phyloP scores from a whole-genome alignment of 35 echinoderm and acorn worm genomes.

The Amphiura filiformis region DNA sequence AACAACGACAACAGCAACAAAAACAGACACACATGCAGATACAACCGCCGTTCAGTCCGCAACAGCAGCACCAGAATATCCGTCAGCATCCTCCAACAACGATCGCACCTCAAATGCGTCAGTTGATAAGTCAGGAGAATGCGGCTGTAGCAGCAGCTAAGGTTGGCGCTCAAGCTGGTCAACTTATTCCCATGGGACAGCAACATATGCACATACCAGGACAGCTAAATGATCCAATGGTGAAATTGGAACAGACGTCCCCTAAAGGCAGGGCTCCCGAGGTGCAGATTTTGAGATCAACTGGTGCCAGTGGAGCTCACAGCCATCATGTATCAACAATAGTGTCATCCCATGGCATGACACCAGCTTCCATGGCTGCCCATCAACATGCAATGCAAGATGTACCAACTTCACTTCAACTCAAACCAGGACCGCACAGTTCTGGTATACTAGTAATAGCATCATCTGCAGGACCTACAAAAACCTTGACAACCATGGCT shows the following conservation, averaged over 20 bases:
- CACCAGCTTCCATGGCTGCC: background rate
- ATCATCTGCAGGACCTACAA: background rate
- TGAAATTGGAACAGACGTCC: background rate
- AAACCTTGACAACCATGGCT: background rate
- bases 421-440: background rate
- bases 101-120: background rate
- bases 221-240: background rate
- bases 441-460: background rate
- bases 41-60: background rate
- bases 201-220: background rate
- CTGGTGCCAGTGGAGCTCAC: background rate
- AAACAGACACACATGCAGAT: conserved; percentile 1
- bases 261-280: background rate
- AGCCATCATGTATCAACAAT: background rate
- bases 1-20: background rate
- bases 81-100: background rate
- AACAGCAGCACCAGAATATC: conserved; percentile 10
- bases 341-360: background rate
- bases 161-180: background rate
- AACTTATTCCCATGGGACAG: background rate
- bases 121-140: conserved; percentile 7
- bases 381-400: background rate
- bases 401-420: background rate
- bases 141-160: background rate
- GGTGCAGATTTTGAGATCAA: background rate